Conservation (phyloP, 2,113 vertebrate species). For the Lanius collurio region DNA sequence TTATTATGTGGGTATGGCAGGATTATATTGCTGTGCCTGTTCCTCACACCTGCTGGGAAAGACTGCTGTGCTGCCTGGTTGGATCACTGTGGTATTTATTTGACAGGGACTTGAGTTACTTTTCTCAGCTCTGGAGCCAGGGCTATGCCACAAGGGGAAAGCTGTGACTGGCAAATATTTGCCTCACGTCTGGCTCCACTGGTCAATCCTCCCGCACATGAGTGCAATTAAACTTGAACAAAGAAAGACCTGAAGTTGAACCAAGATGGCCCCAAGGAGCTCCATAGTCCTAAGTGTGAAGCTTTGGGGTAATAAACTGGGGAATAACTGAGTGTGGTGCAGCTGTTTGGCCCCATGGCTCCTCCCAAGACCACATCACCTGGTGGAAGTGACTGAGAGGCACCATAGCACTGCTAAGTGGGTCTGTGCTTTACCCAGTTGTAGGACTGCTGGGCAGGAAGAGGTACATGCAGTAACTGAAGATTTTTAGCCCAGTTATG, state of each 20-base stretch:
- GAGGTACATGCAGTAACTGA: neutral
- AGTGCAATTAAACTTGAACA: neutral
- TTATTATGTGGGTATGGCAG: neutral
- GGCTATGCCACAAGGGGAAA: neutral
- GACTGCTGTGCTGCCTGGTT: neutral
- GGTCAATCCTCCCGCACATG: neutral
- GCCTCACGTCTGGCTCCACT: neutral
- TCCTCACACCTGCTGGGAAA: neutral
- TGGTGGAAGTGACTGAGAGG: neutral
- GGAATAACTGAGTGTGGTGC: neutral
- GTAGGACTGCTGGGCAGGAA: neutral
- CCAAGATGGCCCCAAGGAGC: neutral
- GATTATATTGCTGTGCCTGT: neutral
- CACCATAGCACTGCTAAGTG: neutral
- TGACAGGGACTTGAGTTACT: neutral
- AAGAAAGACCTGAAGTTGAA: neutral
- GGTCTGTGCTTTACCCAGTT: fast-evolving
- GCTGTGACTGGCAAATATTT: neutral
- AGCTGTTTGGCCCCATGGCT: neutral
- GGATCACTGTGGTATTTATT: neutral
- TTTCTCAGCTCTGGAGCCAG: neutral
- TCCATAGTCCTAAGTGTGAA: neutral
- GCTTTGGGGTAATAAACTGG: neutral
- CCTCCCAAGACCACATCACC: neutral
- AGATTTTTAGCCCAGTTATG: neutral